Conservation (phyloP, 2,888 invertebrate genomes). For the Campoplex capitator region DNA sequence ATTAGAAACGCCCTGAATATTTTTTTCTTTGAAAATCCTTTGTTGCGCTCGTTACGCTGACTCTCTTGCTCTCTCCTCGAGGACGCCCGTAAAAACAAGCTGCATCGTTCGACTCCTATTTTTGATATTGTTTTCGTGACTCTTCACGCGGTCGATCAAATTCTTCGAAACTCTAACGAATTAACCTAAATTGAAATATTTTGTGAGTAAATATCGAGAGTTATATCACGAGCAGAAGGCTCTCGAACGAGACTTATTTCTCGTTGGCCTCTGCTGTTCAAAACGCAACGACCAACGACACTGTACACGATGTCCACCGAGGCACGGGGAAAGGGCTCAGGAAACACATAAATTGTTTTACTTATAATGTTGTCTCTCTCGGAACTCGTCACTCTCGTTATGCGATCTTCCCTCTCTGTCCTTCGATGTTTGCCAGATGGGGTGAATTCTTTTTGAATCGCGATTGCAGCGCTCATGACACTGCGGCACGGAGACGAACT, state of each 20-base stretch:
- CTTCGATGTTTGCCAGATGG: neutral
- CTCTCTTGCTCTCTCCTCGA: neutral
- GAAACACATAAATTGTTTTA: slow-evolving; percentile 48
- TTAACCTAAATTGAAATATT: neutral
- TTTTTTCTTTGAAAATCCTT: slow-evolving; percentile 14
- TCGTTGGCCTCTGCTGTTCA: neutral
- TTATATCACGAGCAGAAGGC: neutral
- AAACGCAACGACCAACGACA: neutral
- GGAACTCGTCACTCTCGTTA: slow-evolving; percentile 3
- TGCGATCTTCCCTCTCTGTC: neutral
- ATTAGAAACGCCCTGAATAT: neutral
- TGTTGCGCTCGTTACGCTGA: slow-evolving; percentile 19
- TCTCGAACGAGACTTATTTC: neutral
- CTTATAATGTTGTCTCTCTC: neutral
- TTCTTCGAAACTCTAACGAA: neutral
- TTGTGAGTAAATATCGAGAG: neutral
- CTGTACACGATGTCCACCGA: neutral
- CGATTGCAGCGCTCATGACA: slow-evolving; percentile 14
- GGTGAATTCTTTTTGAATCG: slow-evolving; percentile 8
- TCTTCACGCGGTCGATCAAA: neutral
- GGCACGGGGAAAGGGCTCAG: slow-evolving; percentile 27
- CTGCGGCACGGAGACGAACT: neutral
- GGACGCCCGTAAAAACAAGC: neutral
- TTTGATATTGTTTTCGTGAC: neutral
- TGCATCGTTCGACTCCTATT: slow-evolving; percentile 2